These are phyloP conservation scores for Jordanella pulchra DNA, from an alignment of 2,797 vertebrate genomes.

Conservation along the genomic window DNA sequence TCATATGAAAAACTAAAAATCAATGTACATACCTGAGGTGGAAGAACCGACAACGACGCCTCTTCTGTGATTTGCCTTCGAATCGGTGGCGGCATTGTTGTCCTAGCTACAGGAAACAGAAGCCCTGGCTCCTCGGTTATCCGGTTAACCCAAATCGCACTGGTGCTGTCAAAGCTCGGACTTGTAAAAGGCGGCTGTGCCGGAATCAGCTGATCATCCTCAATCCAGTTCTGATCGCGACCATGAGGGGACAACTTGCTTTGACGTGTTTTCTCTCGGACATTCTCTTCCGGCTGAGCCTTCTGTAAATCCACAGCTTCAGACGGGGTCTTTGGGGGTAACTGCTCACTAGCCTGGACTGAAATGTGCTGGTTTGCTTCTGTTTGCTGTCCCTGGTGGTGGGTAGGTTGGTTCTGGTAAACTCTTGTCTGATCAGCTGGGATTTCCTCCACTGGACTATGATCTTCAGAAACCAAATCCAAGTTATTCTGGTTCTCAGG, in stretches of 20 bases:
- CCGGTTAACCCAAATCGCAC: constrained; percentile 70
- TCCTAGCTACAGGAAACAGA: constrained; percentile 66
- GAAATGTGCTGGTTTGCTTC: constrained; percentile 33
- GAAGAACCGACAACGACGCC: constrained; percentile 62
- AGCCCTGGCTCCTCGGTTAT: constrained; percentile 73
- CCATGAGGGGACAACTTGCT: constrained; percentile 8
- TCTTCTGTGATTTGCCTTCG: constrained; percentile 74
- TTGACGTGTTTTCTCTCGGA: constrained; percentile 27
- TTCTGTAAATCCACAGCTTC: constrained; percentile 36
- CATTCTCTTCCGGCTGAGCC: constrained; percentile 26
- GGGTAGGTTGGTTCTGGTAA: constrained; percentile 68
- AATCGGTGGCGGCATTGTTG: constrained; percentile 37
- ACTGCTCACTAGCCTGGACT: constrained; percentile 5
- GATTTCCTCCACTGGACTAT: constrained; percentile 71
- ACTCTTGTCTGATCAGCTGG: constrained; percentile 72
- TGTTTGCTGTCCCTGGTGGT: constrained; percentile 19
- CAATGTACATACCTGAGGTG: constrained; percentile 53
- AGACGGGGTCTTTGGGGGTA: constrained; percentile 18
- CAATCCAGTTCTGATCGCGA: constrained; percentile 58
- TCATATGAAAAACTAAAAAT: neutral
- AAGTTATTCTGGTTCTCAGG: constrained; percentile 50
- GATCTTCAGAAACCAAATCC: constrained; percentile 52
- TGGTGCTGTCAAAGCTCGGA: constrained; percentile 53
- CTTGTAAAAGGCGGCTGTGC: constrained; percentile 36
- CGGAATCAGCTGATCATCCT: constrained; percentile 38